Percentiles rank a stretch among this genome's conserved stretches.
Evolutionary conservation across 1,140 invertebrate species (phyloP).

Genomic region (Rhyzopertha dominica): DNA sequence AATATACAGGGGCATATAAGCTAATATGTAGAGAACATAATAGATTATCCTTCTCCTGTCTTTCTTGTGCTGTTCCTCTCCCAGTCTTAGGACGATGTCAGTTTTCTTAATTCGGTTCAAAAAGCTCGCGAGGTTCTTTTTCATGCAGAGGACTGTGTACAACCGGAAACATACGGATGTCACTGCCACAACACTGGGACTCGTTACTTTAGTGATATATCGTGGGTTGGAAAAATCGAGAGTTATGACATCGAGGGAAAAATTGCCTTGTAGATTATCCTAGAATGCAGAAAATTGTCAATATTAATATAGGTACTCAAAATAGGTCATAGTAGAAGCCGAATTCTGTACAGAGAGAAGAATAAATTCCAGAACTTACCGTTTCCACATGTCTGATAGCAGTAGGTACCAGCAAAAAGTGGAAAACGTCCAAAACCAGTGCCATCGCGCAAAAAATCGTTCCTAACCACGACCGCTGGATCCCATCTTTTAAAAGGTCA

Average conservation of each 20-base stretch:
- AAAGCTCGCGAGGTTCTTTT: neutral
- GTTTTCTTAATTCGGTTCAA: neutral
- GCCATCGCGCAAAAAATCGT: constrained; percentile 1
- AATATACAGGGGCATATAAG: constrained; percentile 12
- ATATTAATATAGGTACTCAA: constrained; percentile 7
- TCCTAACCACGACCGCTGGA: neutral
- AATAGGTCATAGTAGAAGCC: constrained; percentile 8
- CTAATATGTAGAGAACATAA: neutral
- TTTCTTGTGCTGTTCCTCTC: neutral
- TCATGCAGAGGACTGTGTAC: too few relatives aligned
- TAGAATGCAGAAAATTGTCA: too few relatives aligned
- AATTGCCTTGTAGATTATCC: too few relatives aligned
- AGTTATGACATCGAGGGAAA: too few relatives aligned
- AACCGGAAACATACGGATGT: too few relatives aligned
- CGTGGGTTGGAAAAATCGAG: too few relatives aligned
- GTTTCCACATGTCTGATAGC: constrained; percentile 8
- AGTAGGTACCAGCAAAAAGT: constrained; percentile 7
- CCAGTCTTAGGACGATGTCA: neutral
- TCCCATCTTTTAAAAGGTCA: constrained; percentile 6
- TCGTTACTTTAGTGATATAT: too few relatives aligned
- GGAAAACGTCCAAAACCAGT: neutral
- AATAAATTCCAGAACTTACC: neutral
- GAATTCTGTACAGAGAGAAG: neutral
- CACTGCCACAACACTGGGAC: too few relatives aligned
- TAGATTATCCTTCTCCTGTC: neutral